Conservation (phyloP, 2,888 invertebrate genomes). For the Pseudococcus jackbeardsleyi region DNA sequence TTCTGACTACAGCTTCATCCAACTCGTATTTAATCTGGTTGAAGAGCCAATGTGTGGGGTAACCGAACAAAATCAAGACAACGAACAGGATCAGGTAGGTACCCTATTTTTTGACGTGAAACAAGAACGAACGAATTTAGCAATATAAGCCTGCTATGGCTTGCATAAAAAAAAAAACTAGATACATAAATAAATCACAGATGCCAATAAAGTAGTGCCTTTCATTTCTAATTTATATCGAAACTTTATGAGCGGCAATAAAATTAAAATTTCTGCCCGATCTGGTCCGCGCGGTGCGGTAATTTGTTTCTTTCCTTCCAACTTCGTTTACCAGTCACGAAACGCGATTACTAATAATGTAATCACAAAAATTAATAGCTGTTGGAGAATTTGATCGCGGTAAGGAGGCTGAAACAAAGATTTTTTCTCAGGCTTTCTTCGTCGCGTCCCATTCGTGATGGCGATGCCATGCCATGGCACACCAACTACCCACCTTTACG, state of each 20-base stretch:
- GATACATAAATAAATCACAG: slow-evolving; percentile 52
- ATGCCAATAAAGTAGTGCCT: slow-evolving; percentile 47
- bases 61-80: background rate
- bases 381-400: slow-evolving; percentile 30
- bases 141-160: background rate
- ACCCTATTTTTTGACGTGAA: slow-evolving; percentile 5
- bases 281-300: background rate
- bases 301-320: background rate
- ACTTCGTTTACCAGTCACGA: slow-evolving; percentile 52
- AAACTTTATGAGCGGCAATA: slow-evolving; percentile 53
- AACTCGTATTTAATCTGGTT: too few relatives aligned
- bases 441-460: slow-evolving; percentile 20
- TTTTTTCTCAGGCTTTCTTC: slow-evolving; percentile 40
- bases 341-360: slow-evolving; percentile 40
- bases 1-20: too few relatives aligned
- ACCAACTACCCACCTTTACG: background rate
- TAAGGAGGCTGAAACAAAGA: slow-evolving; percentile 10
- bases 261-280: slow-evolving; percentile 48
- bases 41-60: too few relatives aligned
- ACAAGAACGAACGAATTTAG: slow-evolving; percentile 27
- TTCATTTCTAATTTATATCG: slow-evolving; percentile 54
- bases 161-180: slow-evolving; percentile 37
- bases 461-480: too few relatives aligned
- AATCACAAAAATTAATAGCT: slow-evolving; percentile 45
- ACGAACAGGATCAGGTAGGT: background rate